Base-by-base conservation (phyloP, 1,140 invertebrate genomes). In the Goniozus legneri region DNA sequence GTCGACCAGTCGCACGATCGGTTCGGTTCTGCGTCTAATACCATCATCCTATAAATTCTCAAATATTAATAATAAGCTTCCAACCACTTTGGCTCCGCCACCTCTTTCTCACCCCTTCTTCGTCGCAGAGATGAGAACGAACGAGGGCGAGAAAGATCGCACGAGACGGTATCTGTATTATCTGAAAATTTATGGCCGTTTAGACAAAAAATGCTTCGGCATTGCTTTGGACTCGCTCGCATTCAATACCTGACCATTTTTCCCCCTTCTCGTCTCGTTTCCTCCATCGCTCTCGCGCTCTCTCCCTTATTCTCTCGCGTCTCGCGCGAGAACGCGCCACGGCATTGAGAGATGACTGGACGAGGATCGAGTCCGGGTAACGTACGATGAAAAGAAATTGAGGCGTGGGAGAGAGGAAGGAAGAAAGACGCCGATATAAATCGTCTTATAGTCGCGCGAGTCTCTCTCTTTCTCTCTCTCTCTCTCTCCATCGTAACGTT, bases 101-200 rank as follows among this genome's bases (percentile, higher is more conserved):
- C n/a, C 24, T 12, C 24, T 27, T 12, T 12, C 13, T 10, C 12
- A 18, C 16, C 14, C n/a, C 22, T 36, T 21, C 13, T 33, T 22
- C n/a, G 20, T 22, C n/a, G 18, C 44, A n/a, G n/a, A n/a, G n/a
- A n/a, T n/a, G n/a, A n/a, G n/a, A n/a, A n/a, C n/a, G n/a, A n/a
- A n/a, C n/a, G n/a, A n/a, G n/a, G n/a, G n/a, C n/a, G n/a, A n/a
- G n/a, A 31, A 24, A 33, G 42, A 21, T 41, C 27, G 35, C 30
- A 37, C 16, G 24, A 30, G 36, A 33, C 16, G 31, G 37, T 20
- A 33, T 18, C 38, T 44, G 47, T 33, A 55, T 60, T 57, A 58
- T 58, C 36, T 52, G 49, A 58, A 22, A 60, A 66, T 67, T 67
- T 60, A 64, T 62, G 42, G 47, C 39, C 53, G 30, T 58, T 62